A percentile compares a stretch with the other conserved stretches of the same genome.
phyloP scores from a whole-genome alignment of 2,797 vertebrate genomes.

The Podarcis siculus region DNA sequence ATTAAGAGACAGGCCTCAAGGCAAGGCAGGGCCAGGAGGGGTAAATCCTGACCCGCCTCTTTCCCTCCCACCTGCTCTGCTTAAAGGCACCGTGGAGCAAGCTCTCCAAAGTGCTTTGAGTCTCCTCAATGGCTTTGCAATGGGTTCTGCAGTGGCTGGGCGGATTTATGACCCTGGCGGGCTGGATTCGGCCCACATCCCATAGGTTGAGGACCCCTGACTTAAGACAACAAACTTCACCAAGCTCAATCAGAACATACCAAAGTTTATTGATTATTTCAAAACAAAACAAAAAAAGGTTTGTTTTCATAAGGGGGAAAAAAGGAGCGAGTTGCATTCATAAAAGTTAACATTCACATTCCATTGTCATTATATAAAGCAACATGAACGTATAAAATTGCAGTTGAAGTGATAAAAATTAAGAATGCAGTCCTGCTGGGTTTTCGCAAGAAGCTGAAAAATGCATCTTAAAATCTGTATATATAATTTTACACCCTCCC shows the following conservation, averaged over 20 bases:
- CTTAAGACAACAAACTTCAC: conserved; percentile 23
- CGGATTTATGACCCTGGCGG: no score
- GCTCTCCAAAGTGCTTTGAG: no score
- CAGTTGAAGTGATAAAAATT: conserved; percentile 77
- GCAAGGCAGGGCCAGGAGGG: no score
- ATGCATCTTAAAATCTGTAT: conserved; percentile 72
- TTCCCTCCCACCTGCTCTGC: no score
- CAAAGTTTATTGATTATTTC: conserved; percentile 85
- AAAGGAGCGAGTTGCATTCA: conserved; percentile 81
- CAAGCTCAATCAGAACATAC: conserved; percentile 77
- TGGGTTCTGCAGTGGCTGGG: no score
- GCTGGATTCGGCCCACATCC: no score
- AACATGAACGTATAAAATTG: conserved; percentile 80
- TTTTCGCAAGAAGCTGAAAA: conserved; percentile 76
- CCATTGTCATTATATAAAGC: conserved; percentile 79
- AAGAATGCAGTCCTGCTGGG: conserved; percentile 63
- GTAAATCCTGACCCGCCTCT: no score
- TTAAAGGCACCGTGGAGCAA: no score
- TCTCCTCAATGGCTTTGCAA: no score
- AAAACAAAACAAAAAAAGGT: conserved; percentile 67
- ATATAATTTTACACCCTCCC: conserved; percentile 69
- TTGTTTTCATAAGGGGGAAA: conserved; percentile 77
- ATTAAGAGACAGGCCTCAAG: no score
- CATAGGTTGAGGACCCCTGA: neutral
- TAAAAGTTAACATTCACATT: conserved; percentile 83